Evolutionary conservation across 2,888 invertebrate genomes (phyloP).

Genomic region (Agrotis segetum): DNA sequence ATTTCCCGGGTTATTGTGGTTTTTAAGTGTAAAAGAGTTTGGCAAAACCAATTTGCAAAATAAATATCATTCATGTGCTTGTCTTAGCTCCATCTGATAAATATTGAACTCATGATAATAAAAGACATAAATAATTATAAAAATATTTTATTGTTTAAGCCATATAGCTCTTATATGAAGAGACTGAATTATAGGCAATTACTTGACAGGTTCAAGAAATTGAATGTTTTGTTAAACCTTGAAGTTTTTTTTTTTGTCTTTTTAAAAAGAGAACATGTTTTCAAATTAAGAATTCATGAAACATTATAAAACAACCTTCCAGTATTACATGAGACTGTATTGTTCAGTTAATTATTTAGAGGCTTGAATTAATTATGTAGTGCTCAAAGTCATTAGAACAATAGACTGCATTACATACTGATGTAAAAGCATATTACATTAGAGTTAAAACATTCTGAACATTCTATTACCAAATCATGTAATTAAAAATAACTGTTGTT

Average conservation of each 20-base stretch:
- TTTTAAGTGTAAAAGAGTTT: no score
- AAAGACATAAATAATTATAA: no score
- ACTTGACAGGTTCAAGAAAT: neutral
- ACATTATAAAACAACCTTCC: conserved; percentile 30
- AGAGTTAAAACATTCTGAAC: conserved; percentile 18
- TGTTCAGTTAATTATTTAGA: conserved; percentile 25
- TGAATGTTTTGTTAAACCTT: neutral
- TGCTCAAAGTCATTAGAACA: conserved; percentile 46
- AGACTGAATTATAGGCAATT: no score
- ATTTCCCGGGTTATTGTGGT: no score
- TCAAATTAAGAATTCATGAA: conserved; percentile 1
- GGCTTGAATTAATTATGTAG: conserved; percentile 38
- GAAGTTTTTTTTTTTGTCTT: neutral
- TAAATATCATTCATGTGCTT: no score
- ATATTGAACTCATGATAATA: no score
- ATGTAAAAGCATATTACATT: conserved; percentile 19
- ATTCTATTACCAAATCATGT: neutral
- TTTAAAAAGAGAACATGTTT: no score
- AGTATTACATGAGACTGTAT: conserved; percentile 14
- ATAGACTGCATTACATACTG: conserved; percentile 31
- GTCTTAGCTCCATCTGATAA: no score
- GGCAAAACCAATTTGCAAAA: no score
- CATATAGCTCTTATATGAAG: no score
- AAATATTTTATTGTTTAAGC: no score
- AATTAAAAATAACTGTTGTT: neutral